These are phyloP conservation scores for Galleria mellonella DNA, from an alignment of 1,140 invertebrate species.

Conservation along the genomic window DNA sequence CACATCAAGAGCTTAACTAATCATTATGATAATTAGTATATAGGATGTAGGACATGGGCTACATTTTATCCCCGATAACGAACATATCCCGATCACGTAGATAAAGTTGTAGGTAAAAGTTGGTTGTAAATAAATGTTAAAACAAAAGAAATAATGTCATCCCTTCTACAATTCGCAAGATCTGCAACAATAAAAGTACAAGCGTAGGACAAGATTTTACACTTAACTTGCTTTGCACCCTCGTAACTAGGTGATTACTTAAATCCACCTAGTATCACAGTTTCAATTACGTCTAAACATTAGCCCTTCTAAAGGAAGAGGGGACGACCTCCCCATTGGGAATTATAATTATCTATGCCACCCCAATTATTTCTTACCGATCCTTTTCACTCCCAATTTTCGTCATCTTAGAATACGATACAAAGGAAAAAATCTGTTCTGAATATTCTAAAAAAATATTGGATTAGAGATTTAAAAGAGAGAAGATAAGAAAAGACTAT, in stretches of 20 bases:
- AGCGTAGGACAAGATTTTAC: constrained; percentile 4
- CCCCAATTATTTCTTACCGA: constrained; percentile 22
- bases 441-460: background rate
- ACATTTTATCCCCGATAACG: no score
- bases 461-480: no score
- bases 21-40: no score
- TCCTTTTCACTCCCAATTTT: constrained; percentile 19
- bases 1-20: no score
- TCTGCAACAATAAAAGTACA: constrained; percentile 6
- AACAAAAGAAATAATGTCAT: no score
- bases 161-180: no score
- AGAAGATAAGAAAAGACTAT: no score
- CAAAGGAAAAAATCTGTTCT: background rate
- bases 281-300: constrained; percentile 33
- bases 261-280: constrained; percentile 23
- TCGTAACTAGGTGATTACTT: constrained; percentile 17
- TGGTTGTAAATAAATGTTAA: no score
- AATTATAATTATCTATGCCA: constrained; percentile 28
- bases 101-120: no score
- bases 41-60: no score
- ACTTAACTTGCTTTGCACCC: constrained; percentile 2
- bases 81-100: no score
- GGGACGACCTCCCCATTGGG: constrained; percentile 12
- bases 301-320: constrained; percentile 12
- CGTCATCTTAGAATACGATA: constrained; percentile 4